Conservation (phyloP, 2,888 invertebrate genomes). For the Protula sp. region DNA sequence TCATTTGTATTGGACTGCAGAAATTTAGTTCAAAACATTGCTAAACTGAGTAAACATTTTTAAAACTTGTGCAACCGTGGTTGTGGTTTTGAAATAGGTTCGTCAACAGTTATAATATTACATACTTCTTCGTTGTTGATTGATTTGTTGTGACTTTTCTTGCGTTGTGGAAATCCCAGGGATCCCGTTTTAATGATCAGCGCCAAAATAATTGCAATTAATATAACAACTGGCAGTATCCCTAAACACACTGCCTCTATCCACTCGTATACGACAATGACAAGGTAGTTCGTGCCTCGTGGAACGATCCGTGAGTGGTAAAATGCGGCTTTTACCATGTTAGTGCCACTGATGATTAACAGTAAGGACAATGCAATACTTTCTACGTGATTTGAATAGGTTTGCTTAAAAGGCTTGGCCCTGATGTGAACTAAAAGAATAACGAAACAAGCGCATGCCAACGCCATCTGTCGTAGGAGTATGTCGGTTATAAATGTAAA, state of each 20-base stretch:
- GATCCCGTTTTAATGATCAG: neutral
- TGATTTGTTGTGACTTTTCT: no score
- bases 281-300: conserved; percentile 4
- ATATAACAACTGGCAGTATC: conserved; percentile 7
- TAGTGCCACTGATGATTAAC: conserved; percentile 8
- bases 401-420: conserved; percentile 9
- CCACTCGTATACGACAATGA: conserved; percentile 18
- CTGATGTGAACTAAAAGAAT: conserved; percentile 9
- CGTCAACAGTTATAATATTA: no score
- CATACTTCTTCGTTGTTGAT: no score
- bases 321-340: conserved; percentile 16
- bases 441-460: conserved; percentile 2
- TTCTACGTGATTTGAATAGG: conserved; percentile 13
- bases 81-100: no score
- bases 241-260: conserved; percentile 9
- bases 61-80: no score
- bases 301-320: conserved; percentile 1
- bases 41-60: no score
- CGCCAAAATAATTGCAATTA: neutral
- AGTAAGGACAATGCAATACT: conserved; percentile 10
- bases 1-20: no score
- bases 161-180: no score
- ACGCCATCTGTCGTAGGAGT: conserved; percentile 5
- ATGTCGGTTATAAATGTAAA: conserved; percentile 7
- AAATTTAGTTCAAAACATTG: no score